Percentiles rank a stretch among this genome's conserved stretches.
Conservation (phyloP, 2,888 invertebrate species). For the Apamea sordens region DNA sequence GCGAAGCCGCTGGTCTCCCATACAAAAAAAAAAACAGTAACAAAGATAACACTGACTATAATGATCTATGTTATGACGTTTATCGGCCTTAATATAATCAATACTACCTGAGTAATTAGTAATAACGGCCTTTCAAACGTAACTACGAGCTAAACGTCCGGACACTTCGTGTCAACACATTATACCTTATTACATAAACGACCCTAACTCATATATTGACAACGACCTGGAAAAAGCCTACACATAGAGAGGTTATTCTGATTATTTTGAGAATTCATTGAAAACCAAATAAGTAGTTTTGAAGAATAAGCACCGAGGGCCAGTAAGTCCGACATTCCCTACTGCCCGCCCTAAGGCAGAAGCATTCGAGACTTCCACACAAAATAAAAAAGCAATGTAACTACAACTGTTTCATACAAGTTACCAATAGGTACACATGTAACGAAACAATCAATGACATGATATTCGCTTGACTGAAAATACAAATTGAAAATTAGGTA, state of each 20-base stretch:
- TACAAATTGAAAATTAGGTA: slow-evolving; percentile 6
- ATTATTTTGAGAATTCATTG: neutral
- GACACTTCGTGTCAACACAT: too few relatives aligned
- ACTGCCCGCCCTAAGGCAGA: too few relatives aligned
- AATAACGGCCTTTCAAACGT: neutral
- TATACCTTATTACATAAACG: slow-evolving; percentile 2
- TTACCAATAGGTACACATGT: neutral
- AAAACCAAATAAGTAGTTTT: neutral
- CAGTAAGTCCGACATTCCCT: neutral
- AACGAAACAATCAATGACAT: neutral
- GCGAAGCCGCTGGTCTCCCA: too few relatives aligned
- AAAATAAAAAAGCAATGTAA: neutral
- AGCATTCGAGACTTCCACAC: too few relatives aligned
- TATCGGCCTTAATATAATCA: too few relatives aligned
- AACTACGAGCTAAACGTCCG: slow-evolving; percentile 1
- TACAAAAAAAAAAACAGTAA: too few relatives aligned
- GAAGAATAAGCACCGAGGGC: neutral
- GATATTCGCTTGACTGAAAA: neutral
- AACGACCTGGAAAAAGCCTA: neutral
- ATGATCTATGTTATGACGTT: too few relatives aligned
- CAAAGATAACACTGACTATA: too few relatives aligned
- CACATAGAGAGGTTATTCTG: neutral
- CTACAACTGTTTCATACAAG: too few relatives aligned
- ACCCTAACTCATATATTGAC: too few relatives aligned
- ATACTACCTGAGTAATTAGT: too few relatives aligned